Evolutionary conservation across 2,113 vertebrate species (phyloP).

Genomic region (Chaetorhynchus papuensis): DNA sequence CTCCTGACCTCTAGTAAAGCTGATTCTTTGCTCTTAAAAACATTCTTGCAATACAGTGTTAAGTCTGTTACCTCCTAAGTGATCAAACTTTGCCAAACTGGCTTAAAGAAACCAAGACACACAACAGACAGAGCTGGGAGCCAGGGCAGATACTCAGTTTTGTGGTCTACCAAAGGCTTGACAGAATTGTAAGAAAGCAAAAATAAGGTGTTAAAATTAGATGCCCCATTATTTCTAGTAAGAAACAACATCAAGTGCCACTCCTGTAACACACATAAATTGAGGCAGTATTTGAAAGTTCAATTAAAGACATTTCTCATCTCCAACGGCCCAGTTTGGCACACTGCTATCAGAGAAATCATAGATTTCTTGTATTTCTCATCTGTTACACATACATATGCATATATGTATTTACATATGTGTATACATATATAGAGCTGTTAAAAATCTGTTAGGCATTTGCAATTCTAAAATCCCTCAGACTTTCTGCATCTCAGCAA

Average conservation of each 20-base stretch:
- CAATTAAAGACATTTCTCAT: not conserved
- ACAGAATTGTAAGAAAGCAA: not conserved
- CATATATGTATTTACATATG: not conserved
- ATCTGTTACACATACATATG: not conserved
- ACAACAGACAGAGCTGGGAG: not conserved
- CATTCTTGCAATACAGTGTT: not conserved
- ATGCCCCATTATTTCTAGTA: not conserved
- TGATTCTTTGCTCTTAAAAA: not conserved
- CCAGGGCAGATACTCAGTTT: not conserved
- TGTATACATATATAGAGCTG: not conserved
- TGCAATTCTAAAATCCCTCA: not conserved
- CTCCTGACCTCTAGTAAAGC: not conserved
- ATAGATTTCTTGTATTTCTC: not conserved
- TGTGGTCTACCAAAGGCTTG: not conserved
- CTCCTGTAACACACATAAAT: rapidly evolving
- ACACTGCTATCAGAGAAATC: not conserved
- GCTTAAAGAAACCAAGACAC: not conserved
- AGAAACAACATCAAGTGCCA: not conserved
- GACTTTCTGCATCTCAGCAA: not conserved
- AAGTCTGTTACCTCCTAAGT: not conserved
- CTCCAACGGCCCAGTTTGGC: not conserved
- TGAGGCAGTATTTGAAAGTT: not conserved
- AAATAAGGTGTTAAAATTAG: not conserved
- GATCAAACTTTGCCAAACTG: not conserved
- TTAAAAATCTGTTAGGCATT: not conserved